Evolutionary conservation across 2,888 invertebrate species (phyloP).

Genomic region (Iselma pallidipennis): DNA sequence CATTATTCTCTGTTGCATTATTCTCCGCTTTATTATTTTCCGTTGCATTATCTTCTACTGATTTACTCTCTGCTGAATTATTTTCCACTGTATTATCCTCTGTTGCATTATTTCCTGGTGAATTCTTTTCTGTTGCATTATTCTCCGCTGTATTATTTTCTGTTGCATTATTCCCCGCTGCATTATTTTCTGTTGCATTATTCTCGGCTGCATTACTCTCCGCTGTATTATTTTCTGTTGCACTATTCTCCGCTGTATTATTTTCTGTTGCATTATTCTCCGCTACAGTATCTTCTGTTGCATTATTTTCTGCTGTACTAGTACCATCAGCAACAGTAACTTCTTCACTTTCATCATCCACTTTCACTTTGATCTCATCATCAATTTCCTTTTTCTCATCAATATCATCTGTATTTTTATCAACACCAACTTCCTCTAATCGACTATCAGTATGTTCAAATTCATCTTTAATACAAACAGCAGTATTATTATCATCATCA

Average conservation of each 20-base stretch:
- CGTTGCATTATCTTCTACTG: constrained; percentile 7
- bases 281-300: constrained; percentile 1
- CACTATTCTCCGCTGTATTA: background rate
- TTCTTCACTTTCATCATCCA: constrained; percentile 3
- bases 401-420: background rate
- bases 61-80: constrained; percentile 7
- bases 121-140: background rate
- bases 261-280: background rate
- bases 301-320: constrained; percentile 5
- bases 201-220: constrained; percentile 2
- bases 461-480: constrained; percentile 1
- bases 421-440: background rate
- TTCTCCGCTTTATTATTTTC: constrained; percentile 8
- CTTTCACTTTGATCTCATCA: background rate
- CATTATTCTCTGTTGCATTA: constrained; percentile 10
- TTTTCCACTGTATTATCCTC: constrained; percentile 8
- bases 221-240: background rate
- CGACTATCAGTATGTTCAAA: background rate
- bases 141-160: constrained; percentile 4
- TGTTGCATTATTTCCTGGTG: constrained; percentile 1
- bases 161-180: constrained; percentile 1
- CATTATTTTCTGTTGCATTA: constrained; percentile 3
- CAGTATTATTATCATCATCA: constrained; percentile 6
- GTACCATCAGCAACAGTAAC: constrained; percentile 2
- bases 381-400: background rate